phyloP scores from a whole-genome alignment of 2,113 vertebrate species.

The Calidris pygmaea region DNA sequence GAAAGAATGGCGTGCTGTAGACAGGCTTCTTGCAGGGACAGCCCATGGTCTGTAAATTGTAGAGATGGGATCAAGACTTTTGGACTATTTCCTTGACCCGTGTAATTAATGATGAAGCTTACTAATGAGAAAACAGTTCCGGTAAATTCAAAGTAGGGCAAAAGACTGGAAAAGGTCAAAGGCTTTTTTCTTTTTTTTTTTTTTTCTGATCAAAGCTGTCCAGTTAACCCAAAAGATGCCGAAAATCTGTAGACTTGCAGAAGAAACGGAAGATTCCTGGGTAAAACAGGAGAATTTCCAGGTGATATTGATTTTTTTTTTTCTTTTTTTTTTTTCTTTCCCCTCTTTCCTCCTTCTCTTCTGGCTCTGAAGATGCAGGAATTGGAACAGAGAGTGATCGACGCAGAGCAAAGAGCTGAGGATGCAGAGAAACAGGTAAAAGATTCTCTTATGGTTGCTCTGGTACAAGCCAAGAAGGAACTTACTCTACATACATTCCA shows the following conservation, averaged over 20 bases:
- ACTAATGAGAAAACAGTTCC: slow-evolving; percentile 54
- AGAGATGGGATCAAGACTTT: not conserved
- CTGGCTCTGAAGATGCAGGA: slow-evolving; percentile 87
- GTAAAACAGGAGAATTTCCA: not conserved
- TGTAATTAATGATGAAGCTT: slow-evolving; percentile 40
- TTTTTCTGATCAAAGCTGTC: not conserved
- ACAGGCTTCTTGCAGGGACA: not conserved
- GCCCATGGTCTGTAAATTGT: not conserved
- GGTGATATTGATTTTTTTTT: not conserved
- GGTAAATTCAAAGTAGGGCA: slow-evolving; percentile 12
- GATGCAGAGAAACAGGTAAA: slow-evolving; percentile 91
- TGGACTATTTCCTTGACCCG: not conserved
- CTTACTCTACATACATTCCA: not conserved
- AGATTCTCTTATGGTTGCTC: not conserved
- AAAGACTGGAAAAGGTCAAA: slow-evolving; percentile 15
- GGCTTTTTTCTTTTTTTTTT: not conserved
- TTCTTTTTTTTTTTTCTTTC: not conserved
- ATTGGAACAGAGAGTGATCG: slow-evolving; percentile 88
- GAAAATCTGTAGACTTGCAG: not conserved
- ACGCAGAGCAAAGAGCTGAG: slow-evolving; percentile 90
- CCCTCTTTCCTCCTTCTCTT: not conserved
- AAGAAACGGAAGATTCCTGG: not conserved
- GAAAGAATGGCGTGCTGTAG: not conserved
- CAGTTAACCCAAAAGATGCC: slow-evolving; percentile 14
- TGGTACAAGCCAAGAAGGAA: not conserved